A percentile compares a stretch with the other conserved stretches of the same genome.
These are phyloP conservation scores for Alviniconcha marisindica DNA, from an alignment of 1,140 invertebrate genomes.

Conservation along the genomic window DNA sequence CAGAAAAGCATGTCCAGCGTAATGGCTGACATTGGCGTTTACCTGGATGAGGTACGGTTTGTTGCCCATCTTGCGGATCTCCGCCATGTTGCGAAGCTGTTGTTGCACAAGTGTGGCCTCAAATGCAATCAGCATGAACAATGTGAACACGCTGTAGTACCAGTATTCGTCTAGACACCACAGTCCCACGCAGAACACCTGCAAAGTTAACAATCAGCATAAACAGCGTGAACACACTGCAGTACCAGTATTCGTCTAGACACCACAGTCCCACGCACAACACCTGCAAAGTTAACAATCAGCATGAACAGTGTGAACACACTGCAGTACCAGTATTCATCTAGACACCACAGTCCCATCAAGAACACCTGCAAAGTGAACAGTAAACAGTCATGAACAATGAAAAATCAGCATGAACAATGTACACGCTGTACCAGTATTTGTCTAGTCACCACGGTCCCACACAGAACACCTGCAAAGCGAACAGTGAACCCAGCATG, in stretches of 20 bases:
- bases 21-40: too few relatives aligned
- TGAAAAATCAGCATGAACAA: constrained; percentile 92
- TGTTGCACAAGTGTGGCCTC: constrained; percentile 99
- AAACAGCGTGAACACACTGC: constrained; percentile 96
- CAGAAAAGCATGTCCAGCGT: too few relatives aligned
- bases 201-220: constrained; percentile 97
- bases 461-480: constrained; percentile 98
- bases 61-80: constrained; percentile 99
- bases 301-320: constrained; percentile 99
- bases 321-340: constrained; percentile 94
- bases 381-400: constrained; percentile 87
- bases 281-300: constrained; percentile 86
- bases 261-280: constrained; percentile 99
- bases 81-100: constrained; percentile 98
- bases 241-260: constrained; percentile 91
- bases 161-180: constrained; percentile 97
- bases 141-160: constrained; percentile 98
- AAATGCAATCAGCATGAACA: constrained; percentile 98
- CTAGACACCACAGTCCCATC: constrained; percentile 98
- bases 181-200: constrained; percentile 97
- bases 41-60: constrained; percentile 94
- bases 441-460: constrained; percentile 98
- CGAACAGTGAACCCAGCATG: constrained; percentile 96
- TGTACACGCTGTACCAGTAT: constrained; percentile 93
- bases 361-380: constrained; percentile 97